These are phyloP conservation scores for Seira musarum DNA, from an alignment of 2,888 invertebrate species.

Conservation along the genomic window DNA sequence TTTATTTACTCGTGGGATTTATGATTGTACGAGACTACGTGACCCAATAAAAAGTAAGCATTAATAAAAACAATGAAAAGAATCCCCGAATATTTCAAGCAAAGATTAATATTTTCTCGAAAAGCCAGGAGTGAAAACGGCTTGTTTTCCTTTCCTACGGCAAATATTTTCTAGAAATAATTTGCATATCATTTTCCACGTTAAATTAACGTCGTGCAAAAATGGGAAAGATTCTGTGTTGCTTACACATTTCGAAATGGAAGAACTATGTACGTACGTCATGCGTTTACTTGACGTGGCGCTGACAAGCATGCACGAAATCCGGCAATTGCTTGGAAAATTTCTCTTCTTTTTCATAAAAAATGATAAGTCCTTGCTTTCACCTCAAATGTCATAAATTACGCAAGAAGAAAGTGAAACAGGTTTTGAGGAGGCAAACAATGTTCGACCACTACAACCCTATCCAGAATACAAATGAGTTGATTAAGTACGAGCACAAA, in stretches of 20 bases:
- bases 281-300: conserved; percentile 46
- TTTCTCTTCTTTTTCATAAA: background rate
- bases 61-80: too few relatives aligned
- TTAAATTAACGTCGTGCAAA: conserved; percentile 16
- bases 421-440: conserved; percentile 20
- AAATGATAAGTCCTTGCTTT: background rate
- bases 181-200: background rate
- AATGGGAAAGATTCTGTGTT: too few relatives aligned
- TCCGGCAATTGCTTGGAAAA: conserved; percentile 32
- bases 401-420: conserved; percentile 22
- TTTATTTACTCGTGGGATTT: too few relatives aligned
- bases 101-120: background rate
- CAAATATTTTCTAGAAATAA: background rate
- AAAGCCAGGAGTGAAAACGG: background rate
- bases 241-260: too few relatives aligned
- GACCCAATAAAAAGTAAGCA: too few relatives aligned
- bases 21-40: too few relatives aligned
- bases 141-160: background rate
- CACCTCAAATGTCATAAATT: conserved; percentile 39
- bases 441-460: conserved; percentile 2
- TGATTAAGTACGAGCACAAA: conserved; percentile 24
- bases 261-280: conserved; percentile 35
- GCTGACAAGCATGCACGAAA: conserved; percentile 57
- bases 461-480: background rate
- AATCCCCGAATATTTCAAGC: too few relatives aligned